Evolutionary conservation across 2,113 vertebrate species (phyloP).

Genomic region (Alces alces): DNA sequence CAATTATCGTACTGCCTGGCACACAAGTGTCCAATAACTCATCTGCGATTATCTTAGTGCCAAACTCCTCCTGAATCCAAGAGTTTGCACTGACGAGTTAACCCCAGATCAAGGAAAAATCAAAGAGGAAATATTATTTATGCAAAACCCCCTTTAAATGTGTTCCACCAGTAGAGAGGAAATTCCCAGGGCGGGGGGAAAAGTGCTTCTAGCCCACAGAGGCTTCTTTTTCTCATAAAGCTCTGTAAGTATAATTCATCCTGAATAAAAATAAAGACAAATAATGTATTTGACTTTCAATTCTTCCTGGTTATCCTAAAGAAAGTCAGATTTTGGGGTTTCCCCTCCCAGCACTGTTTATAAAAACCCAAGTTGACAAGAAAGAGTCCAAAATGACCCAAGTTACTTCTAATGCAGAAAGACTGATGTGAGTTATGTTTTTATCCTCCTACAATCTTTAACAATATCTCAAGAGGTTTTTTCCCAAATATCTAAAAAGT

Average conservation of each 20-base stretch:
- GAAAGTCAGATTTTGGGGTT: neutral
- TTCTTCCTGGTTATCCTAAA: neutral
- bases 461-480: conserved; percentile 51
- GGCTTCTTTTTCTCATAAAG: neutral
- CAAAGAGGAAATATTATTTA: conserved; percentile 23
- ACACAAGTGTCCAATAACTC: neutral
- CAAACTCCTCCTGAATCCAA: neutral
- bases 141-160: neutral
- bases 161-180: neutral
- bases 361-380: neutral
- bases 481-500: conserved; percentile 41
- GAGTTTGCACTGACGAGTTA: neutral
- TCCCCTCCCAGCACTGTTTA: neutral
- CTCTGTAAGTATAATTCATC: neutral
- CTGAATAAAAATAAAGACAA: conserved; percentile 40
- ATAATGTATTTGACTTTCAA: neutral
- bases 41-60: neutral
- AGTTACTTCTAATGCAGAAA: conserved; percentile 46
- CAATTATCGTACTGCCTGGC: neutral
- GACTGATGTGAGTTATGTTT: neutral
- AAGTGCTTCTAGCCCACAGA: neutral
- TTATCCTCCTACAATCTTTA: conserved; percentile 38
- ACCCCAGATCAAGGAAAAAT: neutral
- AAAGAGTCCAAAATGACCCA: neutral
- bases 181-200: neutral